phyloP scores from a whole-genome alignment of 2,797 vertebrate genomes.

The Xerus rutilus region DNA sequence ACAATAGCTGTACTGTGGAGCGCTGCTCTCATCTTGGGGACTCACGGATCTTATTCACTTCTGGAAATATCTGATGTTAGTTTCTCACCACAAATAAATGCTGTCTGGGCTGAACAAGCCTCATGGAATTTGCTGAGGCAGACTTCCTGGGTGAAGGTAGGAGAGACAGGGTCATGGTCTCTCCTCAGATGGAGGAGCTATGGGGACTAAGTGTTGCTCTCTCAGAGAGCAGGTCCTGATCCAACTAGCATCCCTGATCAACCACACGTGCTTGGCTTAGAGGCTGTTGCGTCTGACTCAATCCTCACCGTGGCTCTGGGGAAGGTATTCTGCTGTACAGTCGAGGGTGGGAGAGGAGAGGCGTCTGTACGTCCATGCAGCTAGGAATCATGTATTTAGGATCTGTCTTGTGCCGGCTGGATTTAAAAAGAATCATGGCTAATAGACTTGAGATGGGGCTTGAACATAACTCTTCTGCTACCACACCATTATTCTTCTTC shows the following conservation, averaged over 20 bases:
- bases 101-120: background rate
- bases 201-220: background rate
- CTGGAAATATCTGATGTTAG: background rate
- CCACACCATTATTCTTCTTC: background rate
- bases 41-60: background rate
- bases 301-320: background rate
- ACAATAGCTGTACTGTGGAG: background rate
- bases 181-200: background rate
- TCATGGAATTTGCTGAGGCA: background rate
- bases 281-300: background rate
- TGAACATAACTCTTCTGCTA: background rate
- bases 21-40: background rate
- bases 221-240: background rate
- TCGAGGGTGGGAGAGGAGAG: background rate
- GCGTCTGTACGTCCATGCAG: fast-evolving
- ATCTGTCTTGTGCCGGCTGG: background rate
- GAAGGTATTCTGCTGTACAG: background rate
- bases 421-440: background rate
- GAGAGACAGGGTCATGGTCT: background rate
- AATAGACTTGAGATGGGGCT: background rate
- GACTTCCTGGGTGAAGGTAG: background rate
- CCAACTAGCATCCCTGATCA: background rate
- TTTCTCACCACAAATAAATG: background rate
- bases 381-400: background rate
- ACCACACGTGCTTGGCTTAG: background rate